phyloP scores from a whole-genome alignment of 2,113 vertebrate species.

The Apeltes quadracus region DNA sequence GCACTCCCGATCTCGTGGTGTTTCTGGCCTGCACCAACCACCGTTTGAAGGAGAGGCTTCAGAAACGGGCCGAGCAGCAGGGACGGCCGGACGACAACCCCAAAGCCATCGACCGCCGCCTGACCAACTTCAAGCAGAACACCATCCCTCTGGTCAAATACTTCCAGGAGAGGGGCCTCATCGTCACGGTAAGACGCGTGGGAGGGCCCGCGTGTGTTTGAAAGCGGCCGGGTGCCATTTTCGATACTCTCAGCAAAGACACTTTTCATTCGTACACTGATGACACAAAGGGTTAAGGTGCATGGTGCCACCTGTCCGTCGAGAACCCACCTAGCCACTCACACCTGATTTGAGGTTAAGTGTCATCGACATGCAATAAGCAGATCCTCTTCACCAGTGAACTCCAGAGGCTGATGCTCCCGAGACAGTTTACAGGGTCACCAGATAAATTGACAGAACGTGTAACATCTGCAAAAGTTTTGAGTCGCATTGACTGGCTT shows the following conservation, averaged over 20 bases:
- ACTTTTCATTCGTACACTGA: background rate
- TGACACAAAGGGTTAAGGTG: too few relatives aligned
- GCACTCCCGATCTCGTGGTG: slow-evolving; percentile 95
- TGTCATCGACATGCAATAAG: background rate
- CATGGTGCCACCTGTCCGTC: background rate
- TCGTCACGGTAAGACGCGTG: slow-evolving; percentile 87
- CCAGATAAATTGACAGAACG: too few relatives aligned
- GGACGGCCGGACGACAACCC: slow-evolving; percentile 96
- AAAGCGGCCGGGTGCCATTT: background rate
- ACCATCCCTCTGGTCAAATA: slow-evolving; percentile 92
- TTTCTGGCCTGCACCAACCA: slow-evolving; percentile 94
- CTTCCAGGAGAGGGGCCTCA: slow-evolving; percentile 96
- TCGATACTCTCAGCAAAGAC: background rate
- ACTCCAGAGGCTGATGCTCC: too few relatives aligned
- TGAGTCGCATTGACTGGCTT: background rate
- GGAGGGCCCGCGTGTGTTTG: background rate
- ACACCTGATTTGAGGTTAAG: background rate
- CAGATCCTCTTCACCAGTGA: background rate
- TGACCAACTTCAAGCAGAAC: slow-evolving; percentile 98
- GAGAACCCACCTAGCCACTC: background rate
- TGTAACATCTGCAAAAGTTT: background rate
- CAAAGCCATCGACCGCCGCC: slow-evolving; percentile 92
- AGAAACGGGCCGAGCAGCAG: slow-evolving; percentile 92
- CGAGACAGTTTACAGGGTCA: too few relatives aligned
- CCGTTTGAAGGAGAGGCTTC: slow-evolving; percentile 91